Percentiles rank a stretch among this genome's conserved stretches.
These are phyloP conservation scores for Acanthoscelides obtectus DNA, from an alignment of 2,888 invertebrate genomes.

Conservation along the genomic window DNA sequence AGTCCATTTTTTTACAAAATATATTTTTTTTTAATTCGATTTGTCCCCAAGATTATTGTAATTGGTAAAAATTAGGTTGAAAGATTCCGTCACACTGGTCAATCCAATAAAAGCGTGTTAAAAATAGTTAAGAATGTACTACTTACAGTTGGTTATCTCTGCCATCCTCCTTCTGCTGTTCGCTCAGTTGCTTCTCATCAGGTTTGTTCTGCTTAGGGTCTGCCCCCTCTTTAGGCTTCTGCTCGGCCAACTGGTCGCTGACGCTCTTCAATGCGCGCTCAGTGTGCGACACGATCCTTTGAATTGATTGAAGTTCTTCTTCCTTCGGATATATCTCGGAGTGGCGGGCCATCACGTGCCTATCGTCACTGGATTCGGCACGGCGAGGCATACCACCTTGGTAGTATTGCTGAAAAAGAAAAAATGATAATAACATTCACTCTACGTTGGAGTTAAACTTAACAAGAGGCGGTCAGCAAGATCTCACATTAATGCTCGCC, in stretches of 20 bases:
- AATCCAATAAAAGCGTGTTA: too few species aligned
- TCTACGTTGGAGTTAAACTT: too few species aligned
- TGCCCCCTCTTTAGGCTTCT: constrained; percentile 38
- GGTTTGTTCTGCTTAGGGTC: constrained; percentile 36
- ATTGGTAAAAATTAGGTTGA: too few species aligned
- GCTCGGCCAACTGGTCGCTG: constrained; percentile 79
- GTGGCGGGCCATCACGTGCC: constrained; percentile 91
- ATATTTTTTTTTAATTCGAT: too few species aligned
- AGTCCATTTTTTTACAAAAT: too few species aligned
- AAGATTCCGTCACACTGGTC: too few species aligned
- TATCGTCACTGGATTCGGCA: constrained; percentile 92
- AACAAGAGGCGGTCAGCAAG: too few species aligned
- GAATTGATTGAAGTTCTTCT: constrained; percentile 81
- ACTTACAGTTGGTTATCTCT: constrained; percentile 75
- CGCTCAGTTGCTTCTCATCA: constrained; percentile 33
- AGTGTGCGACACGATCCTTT: constrained; percentile 87
- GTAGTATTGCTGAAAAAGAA: constrained; percentile 49
- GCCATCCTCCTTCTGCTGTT: constrained; percentile 60
- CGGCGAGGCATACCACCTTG: constrained; percentile 62
- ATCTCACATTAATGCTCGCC: too few species aligned
- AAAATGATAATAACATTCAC: too few species aligned
- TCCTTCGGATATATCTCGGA: constrained; percentile 92
- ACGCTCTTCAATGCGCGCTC: constrained; percentile 93
- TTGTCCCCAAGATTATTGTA: too few species aligned
- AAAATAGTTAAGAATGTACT: too few species aligned